Percentiles rank a stretch among this genome's conserved stretches.
phyloP scores from a whole-genome alignment of 2,113 vertebrate species.

The Pan paniscus region DNA sequence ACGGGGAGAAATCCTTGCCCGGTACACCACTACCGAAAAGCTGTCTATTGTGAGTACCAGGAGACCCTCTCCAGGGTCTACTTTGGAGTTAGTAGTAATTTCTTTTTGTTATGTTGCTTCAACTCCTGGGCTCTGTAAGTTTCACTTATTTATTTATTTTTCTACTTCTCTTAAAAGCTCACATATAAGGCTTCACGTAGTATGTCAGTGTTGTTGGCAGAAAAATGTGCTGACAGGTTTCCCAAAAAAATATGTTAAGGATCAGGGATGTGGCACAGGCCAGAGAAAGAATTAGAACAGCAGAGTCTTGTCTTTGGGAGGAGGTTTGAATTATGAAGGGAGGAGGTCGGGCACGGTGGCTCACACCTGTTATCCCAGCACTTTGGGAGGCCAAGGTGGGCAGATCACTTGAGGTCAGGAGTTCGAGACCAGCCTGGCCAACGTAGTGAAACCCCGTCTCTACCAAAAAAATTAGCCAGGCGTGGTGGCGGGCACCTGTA shows the following conservation, averaged over 20 bases:
- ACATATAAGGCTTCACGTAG: neutral
- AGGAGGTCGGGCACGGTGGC: too few species aligned
- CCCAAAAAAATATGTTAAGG: neutral
- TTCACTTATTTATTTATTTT: too few species aligned
- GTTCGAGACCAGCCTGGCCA: too few species aligned
- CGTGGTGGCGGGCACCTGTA: too few species aligned
- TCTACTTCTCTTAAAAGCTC: too few species aligned
- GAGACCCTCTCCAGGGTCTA: fast-evolving
- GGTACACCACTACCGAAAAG: constrained; percentile 97
- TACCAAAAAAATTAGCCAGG: too few species aligned
- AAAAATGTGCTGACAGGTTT: neutral
- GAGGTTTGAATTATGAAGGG: neutral
- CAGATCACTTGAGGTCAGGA: too few species aligned
- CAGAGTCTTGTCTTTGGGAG: too few species aligned
- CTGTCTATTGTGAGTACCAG: constrained; percentile 93
- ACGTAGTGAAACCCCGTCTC: too few species aligned
- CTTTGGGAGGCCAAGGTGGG: too few species aligned
- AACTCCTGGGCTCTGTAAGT: neutral
- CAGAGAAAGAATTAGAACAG: neutral
- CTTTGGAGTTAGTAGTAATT: neutral
- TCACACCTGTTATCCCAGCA: too few species aligned
- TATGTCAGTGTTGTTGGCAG: neutral
- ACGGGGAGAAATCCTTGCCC: constrained; percentile 94
- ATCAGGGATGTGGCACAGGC: neutral
- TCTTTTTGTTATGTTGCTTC: neutral